These are phyloP conservation scores for Campodea augens DNA, from an alignment of 1,140 invertebrate species.

Conservation along the genomic window DNA sequence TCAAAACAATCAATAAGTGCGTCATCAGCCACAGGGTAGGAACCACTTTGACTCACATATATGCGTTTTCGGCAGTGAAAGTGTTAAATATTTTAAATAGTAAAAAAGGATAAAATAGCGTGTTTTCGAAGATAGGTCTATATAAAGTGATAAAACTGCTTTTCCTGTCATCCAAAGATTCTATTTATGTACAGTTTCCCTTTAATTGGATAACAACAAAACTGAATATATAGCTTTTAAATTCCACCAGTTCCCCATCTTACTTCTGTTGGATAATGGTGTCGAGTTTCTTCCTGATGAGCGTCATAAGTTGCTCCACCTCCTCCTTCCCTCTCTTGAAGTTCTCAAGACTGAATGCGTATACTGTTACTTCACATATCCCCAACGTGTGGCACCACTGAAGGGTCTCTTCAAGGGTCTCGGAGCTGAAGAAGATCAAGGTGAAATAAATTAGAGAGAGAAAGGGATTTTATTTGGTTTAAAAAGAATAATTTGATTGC, in stretches of 20 bases:
- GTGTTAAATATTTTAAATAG: no score
- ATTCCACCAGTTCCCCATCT: constrained; percentile 14
- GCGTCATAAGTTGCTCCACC: constrained; percentile 70
- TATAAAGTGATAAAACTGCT: no score
- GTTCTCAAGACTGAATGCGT: constrained; percentile 99
- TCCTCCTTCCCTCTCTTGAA: constrained; percentile 87
- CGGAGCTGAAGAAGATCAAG: constrained; percentile 52
- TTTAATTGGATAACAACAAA: not conserved
- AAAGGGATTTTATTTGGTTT: no score
- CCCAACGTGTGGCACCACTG: constrained; percentile 59
- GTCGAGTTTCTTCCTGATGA: constrained; percentile 75
- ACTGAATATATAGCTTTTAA: constrained; percentile 7
- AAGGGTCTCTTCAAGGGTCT: constrained; percentile 84
- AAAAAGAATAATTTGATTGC: no score
- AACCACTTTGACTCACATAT: no score
- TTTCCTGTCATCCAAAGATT: no score
- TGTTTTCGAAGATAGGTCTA: not conserved
- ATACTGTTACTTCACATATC: constrained; percentile 82
- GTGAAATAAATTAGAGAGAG: no score
- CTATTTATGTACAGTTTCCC: no score
- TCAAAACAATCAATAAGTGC: no score
- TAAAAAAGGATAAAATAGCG: no score
- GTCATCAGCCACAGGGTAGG: no score
- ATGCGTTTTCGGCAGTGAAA: no score
- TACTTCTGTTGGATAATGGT: constrained; percentile 69